phyloP scores from a whole-genome alignment of 2,113 vertebrate species.

The Genyomyrus donnyi region DNA sequence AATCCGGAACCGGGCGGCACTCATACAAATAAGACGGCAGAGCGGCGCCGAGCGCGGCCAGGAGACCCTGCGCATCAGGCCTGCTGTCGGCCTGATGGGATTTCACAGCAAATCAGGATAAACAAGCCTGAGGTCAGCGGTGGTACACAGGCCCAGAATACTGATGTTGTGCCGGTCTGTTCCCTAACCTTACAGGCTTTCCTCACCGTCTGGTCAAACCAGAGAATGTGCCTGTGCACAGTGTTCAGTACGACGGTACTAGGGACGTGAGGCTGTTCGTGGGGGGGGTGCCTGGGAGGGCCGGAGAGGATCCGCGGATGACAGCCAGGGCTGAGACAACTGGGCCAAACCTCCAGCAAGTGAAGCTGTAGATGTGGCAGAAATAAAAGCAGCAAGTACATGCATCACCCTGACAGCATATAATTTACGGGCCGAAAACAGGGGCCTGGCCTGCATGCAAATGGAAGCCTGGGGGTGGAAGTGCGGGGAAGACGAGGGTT shows the following conservation, averaged over 20 bases:
- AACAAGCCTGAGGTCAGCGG: neutral
- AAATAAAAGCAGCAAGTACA: slow-evolving; percentile 41
- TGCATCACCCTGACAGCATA: slow-evolving; percentile 41
- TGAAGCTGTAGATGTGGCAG: slow-evolving; percentile 33
- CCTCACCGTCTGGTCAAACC: neutral
- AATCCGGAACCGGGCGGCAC: slow-evolving; percentile 3
- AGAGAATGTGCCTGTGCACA: neutral
- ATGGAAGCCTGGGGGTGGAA: slow-evolving; percentile 1
- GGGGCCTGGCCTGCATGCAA: slow-evolving; percentile 26
- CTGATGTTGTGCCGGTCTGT: neutral
- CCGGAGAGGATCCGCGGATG: neutral
- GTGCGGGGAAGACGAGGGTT: neutral
- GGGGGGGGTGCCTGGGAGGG: neutral
- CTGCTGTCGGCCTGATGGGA: neutral
- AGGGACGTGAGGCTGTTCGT: neutral
- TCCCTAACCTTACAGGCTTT: neutral
- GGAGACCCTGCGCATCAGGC: neutral
- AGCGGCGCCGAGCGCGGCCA: neutral
- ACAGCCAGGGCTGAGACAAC: neutral
- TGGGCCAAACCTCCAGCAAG: slow-evolving; percentile 26
- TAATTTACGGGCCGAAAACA: slow-evolving; percentile 36
- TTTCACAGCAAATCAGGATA: neutral
- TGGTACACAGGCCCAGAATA: neutral
- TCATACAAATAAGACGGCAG: slow-evolving; percentile 8
- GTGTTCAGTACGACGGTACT: neutral